These are phyloP conservation scores for Acropora yongei DNA, from an alignment of 64 coral and sea anemone species.

Conservation along the genomic window DNA sequence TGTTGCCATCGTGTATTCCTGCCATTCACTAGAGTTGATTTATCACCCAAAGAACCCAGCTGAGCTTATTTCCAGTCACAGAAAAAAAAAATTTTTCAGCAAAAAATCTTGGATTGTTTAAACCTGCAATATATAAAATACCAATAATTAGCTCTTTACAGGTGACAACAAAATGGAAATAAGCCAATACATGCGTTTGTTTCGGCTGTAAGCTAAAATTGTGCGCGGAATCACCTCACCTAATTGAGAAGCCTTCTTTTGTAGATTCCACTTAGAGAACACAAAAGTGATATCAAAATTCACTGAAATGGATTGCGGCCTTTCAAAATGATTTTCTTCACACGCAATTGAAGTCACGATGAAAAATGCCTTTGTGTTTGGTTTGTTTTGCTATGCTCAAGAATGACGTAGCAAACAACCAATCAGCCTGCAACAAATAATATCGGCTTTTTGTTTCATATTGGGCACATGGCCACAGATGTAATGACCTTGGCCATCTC, in stretches of 20 bases:
- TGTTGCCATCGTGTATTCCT: not conserved
- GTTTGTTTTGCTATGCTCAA: not conserved
- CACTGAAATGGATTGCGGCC: not conserved
- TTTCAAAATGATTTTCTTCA: not conserved
- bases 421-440: constrained; percentile 1
- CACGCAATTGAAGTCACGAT: constrained; percentile 1
- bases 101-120: not conserved
- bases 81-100: not conserved
- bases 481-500: too few relatives aligned
- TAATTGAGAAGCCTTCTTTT: not conserved
- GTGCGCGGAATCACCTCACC: not conserved
- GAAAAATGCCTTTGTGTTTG: not conserved
- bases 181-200: not conserved
- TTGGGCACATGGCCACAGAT: too few relatives aligned
- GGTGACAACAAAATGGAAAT: not conserved
- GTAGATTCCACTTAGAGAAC: not conserved
- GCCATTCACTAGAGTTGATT: not conserved
- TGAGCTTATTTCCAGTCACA: not conserved
- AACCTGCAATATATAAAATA: not conserved
- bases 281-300: not conserved
- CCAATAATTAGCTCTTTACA: not conserved
- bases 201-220: not conserved
- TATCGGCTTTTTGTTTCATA: too few relatives aligned
- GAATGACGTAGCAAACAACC: not conserved
- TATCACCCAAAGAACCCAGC: not conserved